Evolutionary conservation across 2,113 vertebrate species (phyloP), one percentile per base, ranked within the genome.

Genomic region (Microtus montanus): DNA sequence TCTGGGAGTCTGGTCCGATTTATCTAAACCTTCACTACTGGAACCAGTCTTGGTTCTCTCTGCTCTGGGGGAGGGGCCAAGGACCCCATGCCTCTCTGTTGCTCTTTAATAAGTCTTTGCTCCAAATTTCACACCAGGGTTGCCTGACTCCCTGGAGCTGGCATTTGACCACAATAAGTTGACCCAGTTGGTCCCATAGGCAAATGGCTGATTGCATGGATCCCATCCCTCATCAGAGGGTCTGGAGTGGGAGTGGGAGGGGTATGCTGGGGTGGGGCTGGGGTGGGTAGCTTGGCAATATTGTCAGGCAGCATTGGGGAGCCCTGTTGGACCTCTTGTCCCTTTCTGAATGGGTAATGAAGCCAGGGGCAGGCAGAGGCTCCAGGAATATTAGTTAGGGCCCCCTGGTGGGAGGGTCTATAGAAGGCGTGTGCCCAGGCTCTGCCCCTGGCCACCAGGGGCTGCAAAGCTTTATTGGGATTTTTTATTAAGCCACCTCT

Each of bases 401-500:
- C 41, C 94, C 96, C 86, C 73, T 1, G 0, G 71, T 97, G 93
- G 97, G 95, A 1, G 75, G 75, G 84, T 74, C 94, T 95, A 92
- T 91, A 91, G 87, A 74, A 97, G n/a, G 52, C 92, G 89, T 89
- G 47, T 97, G 90, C 91, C 92, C 95, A 96, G 94, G 91, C 96
- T 85, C 87, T 96, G 92, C 82, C 92, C 93, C 92, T 95, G 90
- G 95, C 96, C 96, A 7, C 95, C 92, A 96, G 96, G 96, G 95
- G 96, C 96, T 95, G 61, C 89, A 92, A 68, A 96, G 78, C 87
- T 96, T 98, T 97, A 98, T 98, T 97, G 96, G 96, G 97, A 97
- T 97, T 97, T 98, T 97, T 97, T 96, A 98, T 97, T 97, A 97
- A 97, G 96, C 92, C 92, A 91, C 95, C 90, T 97, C 90, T 93